Percentiles rank a stretch among this genome's conserved stretches.
Evolutionary conservation across 2,888 invertebrate genomes (phyloP).

Genomic region (Fabriciana adippe): DNA sequence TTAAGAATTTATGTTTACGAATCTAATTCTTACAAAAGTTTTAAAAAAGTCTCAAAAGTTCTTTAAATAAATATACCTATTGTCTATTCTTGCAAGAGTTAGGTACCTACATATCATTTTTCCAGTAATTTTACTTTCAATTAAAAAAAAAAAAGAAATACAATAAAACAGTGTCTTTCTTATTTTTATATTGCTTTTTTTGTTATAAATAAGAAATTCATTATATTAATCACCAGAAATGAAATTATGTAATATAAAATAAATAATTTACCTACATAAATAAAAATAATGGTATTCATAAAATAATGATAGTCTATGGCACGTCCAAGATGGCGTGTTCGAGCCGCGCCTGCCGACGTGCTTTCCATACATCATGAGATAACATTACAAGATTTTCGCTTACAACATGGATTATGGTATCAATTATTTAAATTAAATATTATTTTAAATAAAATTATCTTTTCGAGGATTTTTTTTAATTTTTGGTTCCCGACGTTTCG

Average conservation of each 20-base stretch:
- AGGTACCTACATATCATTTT: too few relatives aligned
- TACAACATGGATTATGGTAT: neutral
- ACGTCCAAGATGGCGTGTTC: constrained; percentile 59
- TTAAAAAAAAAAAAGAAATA: too few relatives aligned
- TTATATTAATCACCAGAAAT: neutral
- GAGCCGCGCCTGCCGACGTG: constrained; percentile 69
- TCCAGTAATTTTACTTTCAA: too few relatives aligned
- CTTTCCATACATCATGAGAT: constrained; percentile 75
- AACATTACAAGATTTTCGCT: constrained; percentile 24
- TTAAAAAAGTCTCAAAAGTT: too few relatives aligned
- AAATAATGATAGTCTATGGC: constrained; percentile 39
- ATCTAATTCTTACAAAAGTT: neutral
- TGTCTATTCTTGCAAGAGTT: too few relatives aligned
- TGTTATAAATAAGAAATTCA: neutral
- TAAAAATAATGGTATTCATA: neutral
- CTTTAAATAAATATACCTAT: too few relatives aligned
- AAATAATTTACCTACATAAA: neutral
- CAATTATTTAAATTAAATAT: constrained; percentile 14
- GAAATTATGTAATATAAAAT: neutral
- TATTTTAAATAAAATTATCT: neutral
- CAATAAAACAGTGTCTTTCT: too few relatives aligned
- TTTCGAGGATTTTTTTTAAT: too few relatives aligned
- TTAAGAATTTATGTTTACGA: neutral
- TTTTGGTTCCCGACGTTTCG: too few relatives aligned
- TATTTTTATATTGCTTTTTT: neutral